phyloP scores from a whole-genome alignment of 1,140 invertebrate genomes.

The Oppia nitens region DNA sequence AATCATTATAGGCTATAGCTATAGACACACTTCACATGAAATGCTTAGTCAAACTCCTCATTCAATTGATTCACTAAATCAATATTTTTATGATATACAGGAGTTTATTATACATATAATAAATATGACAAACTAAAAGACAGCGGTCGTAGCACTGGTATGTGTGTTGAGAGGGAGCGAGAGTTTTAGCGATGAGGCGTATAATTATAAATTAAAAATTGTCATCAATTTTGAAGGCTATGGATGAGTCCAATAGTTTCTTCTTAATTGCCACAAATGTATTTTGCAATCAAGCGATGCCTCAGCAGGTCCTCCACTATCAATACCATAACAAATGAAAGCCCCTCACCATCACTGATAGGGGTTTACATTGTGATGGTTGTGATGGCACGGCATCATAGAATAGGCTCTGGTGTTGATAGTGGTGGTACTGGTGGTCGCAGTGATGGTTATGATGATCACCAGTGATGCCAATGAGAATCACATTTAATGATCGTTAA shows the following conservation, averaged over 20 bases:
- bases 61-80: neutral
- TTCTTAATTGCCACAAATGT: neutral
- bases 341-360: too few relatives aligned
- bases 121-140: neutral
- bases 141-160: neutral
- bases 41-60: too few relatives aligned
- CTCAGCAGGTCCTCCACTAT: neutral
- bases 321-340: too few relatives aligned
- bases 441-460: neutral
- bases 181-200: neutral
- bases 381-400: too few relatives aligned
- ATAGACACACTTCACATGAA: too few relatives aligned
- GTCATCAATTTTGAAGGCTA: too few relatives aligned
- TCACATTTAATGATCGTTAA: neutral
- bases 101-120: neutral
- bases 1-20: too few relatives aligned
- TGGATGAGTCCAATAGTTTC: neutral
- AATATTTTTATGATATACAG: neutral
- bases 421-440: neutral
- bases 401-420: too few relatives aligned
- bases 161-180: too few relatives aligned
- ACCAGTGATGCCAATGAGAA: neutral
- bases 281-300: neutral
- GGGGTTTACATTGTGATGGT: too few relatives aligned
- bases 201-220: neutral